phyloP scores from a whole-genome alignment of 2,888 invertebrate species.

The Chloromyia formosa region DNA sequence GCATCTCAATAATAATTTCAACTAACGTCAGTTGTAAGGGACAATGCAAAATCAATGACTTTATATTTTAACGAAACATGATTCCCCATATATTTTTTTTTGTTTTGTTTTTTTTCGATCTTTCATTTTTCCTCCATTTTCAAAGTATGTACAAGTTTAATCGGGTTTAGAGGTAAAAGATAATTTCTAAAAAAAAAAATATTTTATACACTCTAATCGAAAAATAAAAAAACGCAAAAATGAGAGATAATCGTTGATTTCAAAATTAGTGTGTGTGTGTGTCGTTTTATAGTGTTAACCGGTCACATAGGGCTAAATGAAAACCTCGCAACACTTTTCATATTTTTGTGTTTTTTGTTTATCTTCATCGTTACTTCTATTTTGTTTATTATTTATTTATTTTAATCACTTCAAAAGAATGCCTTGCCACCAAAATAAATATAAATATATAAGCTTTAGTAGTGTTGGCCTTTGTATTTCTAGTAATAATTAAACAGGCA shows the following conservation, averaged over 20 bases:
- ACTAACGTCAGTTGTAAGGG: not conserved
- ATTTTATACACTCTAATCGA: constrained; percentile 24
- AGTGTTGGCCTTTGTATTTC: too few relatives aligned
- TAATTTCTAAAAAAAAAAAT: constrained; percentile 1
- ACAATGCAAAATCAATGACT: constrained; percentile 1
- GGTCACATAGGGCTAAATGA: constrained; percentile 17
- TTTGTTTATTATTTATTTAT: too few relatives aligned
- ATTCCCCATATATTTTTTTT: constrained; percentile 8
- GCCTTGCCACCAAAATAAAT: too few relatives aligned
- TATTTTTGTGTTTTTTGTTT: not conserved
- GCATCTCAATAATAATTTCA: not conserved
- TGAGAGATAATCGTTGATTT: constrained; percentile 17
- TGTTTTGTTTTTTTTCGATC: not conserved
- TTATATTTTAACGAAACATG: not conserved
- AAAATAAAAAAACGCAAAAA: not conserved
- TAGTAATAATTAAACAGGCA: too few relatives aligned
- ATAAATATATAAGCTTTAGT: too few relatives aligned
- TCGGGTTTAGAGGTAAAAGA: constrained; percentile 10
- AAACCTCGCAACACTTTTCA: not conserved
- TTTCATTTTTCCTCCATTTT: not conserved
- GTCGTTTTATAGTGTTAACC: not conserved
- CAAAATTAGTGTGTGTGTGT: constrained; percentile 6
- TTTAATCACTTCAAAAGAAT: too few relatives aligned
- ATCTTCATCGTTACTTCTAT: too few relatives aligned
- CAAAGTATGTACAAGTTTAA: constrained; percentile 23